These are phyloP conservation scores for Andrena flavipes DNA, from an alignment of 2,888 invertebrate genomes.

Conservation along the genomic window DNA sequence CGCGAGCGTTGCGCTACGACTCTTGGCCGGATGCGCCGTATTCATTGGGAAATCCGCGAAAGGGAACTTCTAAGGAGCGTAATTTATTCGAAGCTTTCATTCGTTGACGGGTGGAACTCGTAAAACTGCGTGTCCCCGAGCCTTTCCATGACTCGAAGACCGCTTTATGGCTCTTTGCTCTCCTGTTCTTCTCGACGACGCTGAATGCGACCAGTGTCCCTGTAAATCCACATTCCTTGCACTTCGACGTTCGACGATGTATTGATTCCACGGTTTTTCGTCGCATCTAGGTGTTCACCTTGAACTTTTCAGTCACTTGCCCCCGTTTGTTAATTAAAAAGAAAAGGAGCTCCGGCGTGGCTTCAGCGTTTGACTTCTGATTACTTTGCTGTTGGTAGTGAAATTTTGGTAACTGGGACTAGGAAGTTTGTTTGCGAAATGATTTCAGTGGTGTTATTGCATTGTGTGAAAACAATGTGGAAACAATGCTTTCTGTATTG, in stretches of 20 bases:
- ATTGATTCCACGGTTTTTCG: constrained; percentile 24
- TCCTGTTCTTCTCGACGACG: constrained; percentile 23
- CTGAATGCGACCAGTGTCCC: constrained; percentile 17
- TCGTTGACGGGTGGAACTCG: constrained; percentile 27
- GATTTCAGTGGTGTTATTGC: too few relatives aligned
- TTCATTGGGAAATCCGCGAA: constrained; percentile 38
- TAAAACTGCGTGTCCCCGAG: constrained; percentile 25
- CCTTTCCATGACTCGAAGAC: not conserved
- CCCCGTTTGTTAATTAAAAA: not conserved
- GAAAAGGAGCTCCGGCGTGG: not conserved
- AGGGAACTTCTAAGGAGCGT: constrained; percentile 47
- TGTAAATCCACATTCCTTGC: constrained; percentile 23
- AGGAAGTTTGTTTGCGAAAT: too few relatives aligned
- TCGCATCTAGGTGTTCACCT: constrained; percentile 12
- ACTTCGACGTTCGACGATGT: constrained; percentile 2
- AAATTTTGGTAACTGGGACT: not conserved
- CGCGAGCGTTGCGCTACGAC: constrained; percentile 1
- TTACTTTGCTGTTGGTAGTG: not conserved
- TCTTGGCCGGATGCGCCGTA: constrained; percentile 18
- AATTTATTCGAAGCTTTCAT: constrained; percentile 53
- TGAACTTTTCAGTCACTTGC: constrained; percentile 13
- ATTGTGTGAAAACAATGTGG: too few relatives aligned
- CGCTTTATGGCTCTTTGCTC: constrained; percentile 34
- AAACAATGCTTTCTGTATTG: too few relatives aligned
- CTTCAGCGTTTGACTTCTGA: not conserved